Evolutionary conservation across 2,113 vertebrate species (phyloP).

Genomic region (Lampris megalopsis): DNA sequence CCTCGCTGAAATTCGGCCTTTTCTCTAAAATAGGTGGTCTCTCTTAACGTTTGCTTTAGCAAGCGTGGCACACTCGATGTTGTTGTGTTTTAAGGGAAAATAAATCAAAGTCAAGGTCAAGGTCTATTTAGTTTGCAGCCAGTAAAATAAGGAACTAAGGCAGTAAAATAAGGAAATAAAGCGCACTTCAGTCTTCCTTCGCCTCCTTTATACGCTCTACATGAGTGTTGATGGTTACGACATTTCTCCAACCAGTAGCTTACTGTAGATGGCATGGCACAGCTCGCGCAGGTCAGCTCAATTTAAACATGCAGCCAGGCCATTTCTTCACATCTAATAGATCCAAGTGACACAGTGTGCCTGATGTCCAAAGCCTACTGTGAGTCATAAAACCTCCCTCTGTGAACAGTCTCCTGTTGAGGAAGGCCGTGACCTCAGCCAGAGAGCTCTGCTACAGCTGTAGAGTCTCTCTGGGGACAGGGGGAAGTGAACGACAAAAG

Average conservation of each 20-base stretch:
- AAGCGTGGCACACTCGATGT: neutral
- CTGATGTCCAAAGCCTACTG: conserved; percentile 15
- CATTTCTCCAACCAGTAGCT: conserved; percentile 8
- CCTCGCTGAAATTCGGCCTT: neutral
- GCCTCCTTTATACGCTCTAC: neutral
- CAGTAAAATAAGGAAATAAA: neutral
- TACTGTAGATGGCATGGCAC: neutral
- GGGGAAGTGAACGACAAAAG: conserved; percentile 48
- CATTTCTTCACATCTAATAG: conserved; percentile 31
- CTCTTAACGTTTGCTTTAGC: neutral
- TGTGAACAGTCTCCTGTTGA: conserved; percentile 10
- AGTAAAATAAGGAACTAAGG: no score
- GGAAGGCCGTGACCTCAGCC: conserved; percentile 18
- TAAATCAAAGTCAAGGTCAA: no score
- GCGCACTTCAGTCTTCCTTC: conserved; percentile 4
- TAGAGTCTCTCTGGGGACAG: conserved; percentile 8
- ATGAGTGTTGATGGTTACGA: conserved; percentile 9
- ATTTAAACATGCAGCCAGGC: conserved; percentile 22
- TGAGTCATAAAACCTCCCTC: conserved; percentile 13
- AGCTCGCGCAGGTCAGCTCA: neutral
- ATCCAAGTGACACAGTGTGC: conserved; percentile 36
- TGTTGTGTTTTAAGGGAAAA: neutral
- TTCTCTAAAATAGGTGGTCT: neutral
- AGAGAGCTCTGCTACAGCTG: conserved; percentile 30
- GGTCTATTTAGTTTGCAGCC: no score